A percentile compares a stretch with the other conserved stretches of the same genome.
These are phyloP conservation scores for Otocyon megalotis DNA, from an alignment of 2,113 vertebrate genomes.

Conservation along the genomic window DNA sequence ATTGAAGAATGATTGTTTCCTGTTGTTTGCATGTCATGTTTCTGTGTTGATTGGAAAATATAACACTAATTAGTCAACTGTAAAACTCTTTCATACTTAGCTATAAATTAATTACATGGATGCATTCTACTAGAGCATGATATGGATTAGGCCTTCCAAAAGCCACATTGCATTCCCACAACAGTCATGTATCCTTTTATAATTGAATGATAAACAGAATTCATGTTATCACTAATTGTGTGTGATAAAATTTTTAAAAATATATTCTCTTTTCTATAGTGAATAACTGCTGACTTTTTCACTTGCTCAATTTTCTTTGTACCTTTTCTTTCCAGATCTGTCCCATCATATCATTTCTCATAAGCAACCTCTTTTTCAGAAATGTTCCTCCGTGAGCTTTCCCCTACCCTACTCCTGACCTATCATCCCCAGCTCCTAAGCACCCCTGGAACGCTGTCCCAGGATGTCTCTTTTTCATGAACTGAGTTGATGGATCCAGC, in stretches of 20 bases:
- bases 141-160: not conserved
- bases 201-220: not conserved
- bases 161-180: not conserved
- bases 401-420: accelerated
- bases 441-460: too few relatives aligned
- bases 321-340: not conserved
- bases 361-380: not conserved
- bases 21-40: too few relatives aligned
- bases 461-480: not conserved
- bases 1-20: too few relatives aligned
- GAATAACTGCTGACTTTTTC: not conserved
- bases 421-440: too few relatives aligned
- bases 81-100: not conserved
- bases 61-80: not conserved
- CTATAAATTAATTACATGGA: not conserved
- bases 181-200: not conserved
- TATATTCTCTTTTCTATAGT: not conserved
- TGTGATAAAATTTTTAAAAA: not conserved
- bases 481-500: not conserved
- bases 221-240: not conserved
- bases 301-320: not conserved
- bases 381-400: not conserved
- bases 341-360: not conserved
- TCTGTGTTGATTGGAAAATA: not conserved
- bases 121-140: not conserved